Base-by-base conservation (phyloP, 2,113 vertebrate genomes). In the Macquaria ambigua region DNA sequence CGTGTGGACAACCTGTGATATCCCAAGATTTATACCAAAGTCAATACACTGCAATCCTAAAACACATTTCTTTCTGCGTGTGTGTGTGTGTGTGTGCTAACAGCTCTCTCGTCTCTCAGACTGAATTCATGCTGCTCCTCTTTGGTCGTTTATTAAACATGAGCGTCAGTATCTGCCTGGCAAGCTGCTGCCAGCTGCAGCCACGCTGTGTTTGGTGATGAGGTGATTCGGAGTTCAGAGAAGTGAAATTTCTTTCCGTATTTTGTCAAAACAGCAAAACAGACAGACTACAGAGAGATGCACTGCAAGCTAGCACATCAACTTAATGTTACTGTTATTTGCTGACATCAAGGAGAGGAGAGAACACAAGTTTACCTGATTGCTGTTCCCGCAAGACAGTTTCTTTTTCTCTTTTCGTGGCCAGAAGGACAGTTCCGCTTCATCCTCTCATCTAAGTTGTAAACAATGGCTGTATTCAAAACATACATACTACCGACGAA, bases 201-300 rank as follows among this genome's bases (percentile, higher is more conserved):
- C 56, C 76, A 8, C 61, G 52, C 79, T 81, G 73, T 0, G 5
- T 78, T 67, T 59, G 74, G 46, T 81, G 85, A 87, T 69, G 82
- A 89, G 87, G 77, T 78, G 69, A 81, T 68, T 75, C n/a, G 0
- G 48, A 82, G 83, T 91, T 88, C 80, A 89, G 52, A 76, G 41
- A 41, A 59, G 64, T 52, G 79, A 81, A 68, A 68, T n/a, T 68
- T n/a, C n/a, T 87, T 58, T 73, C 0, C 0, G 0, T 50, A 2
- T 72, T 56, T 73, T 37, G 34, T 74, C 39, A 46, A 59, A 74
- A 37, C n/a, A 10, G 50, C 14, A 3, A 34, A 34, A 34, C 34
- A 34, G 34, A 34, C 34, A 34, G 34, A 34, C 34, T 34, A 34
- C 3, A 34, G 34, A 34, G 34, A 34, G 34, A 34, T 34, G 34